These are phyloP conservation scores for Sardina pilchardus DNA, from an alignment of 2,113 vertebrate species.

Conservation along the genomic window DNA sequence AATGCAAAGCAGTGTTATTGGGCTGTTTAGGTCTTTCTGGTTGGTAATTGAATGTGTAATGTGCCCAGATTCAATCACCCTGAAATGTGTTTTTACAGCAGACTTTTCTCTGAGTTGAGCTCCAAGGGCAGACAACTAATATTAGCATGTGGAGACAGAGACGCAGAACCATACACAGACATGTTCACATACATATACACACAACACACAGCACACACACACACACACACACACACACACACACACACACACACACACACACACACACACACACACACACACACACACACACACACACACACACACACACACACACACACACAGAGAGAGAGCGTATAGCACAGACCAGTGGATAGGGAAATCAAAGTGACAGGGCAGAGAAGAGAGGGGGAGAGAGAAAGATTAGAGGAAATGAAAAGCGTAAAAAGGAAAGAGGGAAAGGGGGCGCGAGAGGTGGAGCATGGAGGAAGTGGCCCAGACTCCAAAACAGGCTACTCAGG, in stretches of 20 bases:
- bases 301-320: slow-evolving; percentile 39
- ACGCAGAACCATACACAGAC: slow-evolving; percentile 59
- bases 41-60: not conserved
- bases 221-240: not conserved
- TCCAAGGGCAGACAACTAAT: not conserved
- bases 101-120: not conserved
- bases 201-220: slow-evolving; percentile 9
- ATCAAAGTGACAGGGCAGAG: slow-evolving; percentile 76
- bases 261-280: slow-evolving; percentile 23
- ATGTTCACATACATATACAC: slow-evolving; percentile 21
- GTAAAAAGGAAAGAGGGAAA: slow-evolving; percentile 65
- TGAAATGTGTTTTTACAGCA: not conserved
- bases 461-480: slow-evolving; percentile 61
- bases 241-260: slow-evolving; percentile 33
- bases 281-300: slow-evolving; percentile 44
- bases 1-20: not conserved
- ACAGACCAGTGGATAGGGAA: slow-evolving; percentile 76
- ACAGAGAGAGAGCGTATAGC: slow-evolving; percentile 40
- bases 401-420: slow-evolving; percentile 71
- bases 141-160: not conserved
- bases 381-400: slow-evolving; percentile 66
- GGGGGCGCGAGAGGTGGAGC: slow-evolving; percentile 63
- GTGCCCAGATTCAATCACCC: not conserved
- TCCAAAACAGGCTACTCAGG: slow-evolving; percentile 57
- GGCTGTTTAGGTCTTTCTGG: not conserved